Evolutionary conservation across 2,113 vertebrate species (phyloP).

Genomic region (Cyprinodon brontotheroides): DNA sequence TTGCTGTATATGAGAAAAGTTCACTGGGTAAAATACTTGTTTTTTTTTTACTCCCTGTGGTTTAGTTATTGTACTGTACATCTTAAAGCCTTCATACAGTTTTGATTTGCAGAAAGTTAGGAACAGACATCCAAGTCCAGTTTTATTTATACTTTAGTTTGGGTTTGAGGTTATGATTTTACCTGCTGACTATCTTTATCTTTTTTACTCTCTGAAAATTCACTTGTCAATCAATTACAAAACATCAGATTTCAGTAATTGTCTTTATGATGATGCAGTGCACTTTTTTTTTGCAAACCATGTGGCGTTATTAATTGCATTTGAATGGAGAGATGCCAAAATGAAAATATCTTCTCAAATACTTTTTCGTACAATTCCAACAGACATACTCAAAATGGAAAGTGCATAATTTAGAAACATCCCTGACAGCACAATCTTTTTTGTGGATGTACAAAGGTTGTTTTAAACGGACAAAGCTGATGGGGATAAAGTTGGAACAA

Average conservation of each 20-base stretch:
- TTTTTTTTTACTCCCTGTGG: neutral
- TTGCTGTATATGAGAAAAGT: neutral
- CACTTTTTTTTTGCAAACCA: constrained; percentile 14
- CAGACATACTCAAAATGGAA: constrained; percentile 41
- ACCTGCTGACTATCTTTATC: constrained; percentile 11
- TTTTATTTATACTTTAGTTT: neutral
- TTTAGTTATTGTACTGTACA: neutral
- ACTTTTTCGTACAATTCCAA: constrained; percentile 30
- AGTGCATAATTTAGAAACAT: constrained; percentile 51
- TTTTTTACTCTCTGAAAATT: constrained; percentile 9
- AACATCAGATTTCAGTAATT: constrained; percentile 25
- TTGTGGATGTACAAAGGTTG: constrained; percentile 45
- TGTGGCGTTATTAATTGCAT: constrained; percentile 38
- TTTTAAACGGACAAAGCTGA: constrained; percentile 57
- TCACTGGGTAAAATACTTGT: neutral
- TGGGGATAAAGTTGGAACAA: constrained; percentile 66
- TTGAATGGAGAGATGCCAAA: constrained; percentile 25
- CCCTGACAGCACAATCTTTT: constrained; percentile 25
- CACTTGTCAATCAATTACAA: constrained; percentile 18
- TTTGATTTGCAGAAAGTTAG: neutral
- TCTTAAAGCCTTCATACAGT: neutral
- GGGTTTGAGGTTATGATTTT: neutral
- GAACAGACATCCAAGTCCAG: neutral
- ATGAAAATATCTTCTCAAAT: constrained; percentile 13
- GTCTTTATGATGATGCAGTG: constrained; percentile 11